Conservation (phyloP, 2,797 vertebrate genomes). For the Tokudaia muenninki region DNA sequence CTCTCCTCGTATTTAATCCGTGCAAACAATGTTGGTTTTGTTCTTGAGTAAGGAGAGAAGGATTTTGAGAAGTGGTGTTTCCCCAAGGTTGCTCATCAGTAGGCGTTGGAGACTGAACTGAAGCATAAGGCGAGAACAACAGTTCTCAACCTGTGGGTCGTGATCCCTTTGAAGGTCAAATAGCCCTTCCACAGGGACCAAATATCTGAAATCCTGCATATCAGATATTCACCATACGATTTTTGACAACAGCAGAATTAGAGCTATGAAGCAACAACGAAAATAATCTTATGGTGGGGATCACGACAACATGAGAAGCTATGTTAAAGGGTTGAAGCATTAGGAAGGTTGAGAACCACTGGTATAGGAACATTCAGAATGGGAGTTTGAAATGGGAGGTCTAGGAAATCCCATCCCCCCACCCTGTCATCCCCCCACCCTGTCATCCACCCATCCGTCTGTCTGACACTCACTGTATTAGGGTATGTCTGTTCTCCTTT, state of each 20-base stretch:
- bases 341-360: background rate
- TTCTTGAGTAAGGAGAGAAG: constrained; percentile 1
- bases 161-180: background rate
- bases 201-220: background rate
- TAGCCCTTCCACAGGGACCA: background rate
- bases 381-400: background rate
- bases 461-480: rapidly evolving
- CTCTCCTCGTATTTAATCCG: background rate
- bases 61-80: background rate
- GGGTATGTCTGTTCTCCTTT: background rate
- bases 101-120: background rate
- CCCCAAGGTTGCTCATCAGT: background rate
- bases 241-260: background rate
- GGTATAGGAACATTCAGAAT: background rate
- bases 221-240: background rate
- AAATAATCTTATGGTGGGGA: background rate
- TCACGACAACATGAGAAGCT: background rate
- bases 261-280: background rate
- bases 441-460: rapidly evolving
- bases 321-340: background rate
- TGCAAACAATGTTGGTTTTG: background rate
- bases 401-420: background rate
- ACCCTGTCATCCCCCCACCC: background rate
- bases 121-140: background rate
- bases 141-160: background rate